Evolutionary conservation across 2,888 invertebrate species (phyloP), one percentile per base, ranked within the genome.

Genomic region (Notodonta ziczac): DNA sequence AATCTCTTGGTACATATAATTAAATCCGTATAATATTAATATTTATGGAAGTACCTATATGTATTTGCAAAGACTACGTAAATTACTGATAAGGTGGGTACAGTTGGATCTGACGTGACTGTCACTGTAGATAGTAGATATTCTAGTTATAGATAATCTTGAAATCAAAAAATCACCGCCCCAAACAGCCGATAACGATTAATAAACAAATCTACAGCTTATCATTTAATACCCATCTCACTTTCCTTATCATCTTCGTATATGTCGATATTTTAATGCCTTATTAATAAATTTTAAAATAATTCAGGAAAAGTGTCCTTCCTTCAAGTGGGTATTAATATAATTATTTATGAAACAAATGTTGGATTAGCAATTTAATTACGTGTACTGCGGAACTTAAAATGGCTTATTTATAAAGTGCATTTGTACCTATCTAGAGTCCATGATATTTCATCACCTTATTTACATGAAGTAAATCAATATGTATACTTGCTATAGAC

Each of bases 121-220:
- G 60, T 48, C 57, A 52, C 40, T 53, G 60, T 42, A 42, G 44
- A 40, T 59, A 59, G 76, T 72, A 68, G 53, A 65, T 24, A 24
- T 24, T n/a, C n/a, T n/a, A n/a, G n/a, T n/a, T 24, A 24, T 72
- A 69, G 32, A 63, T 67, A 68, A 73, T 72, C 74, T 59, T 57
- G 63, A 70, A 72, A 71, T 71, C 78, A 78, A 81, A 78, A 83
- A 87, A 86, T 88, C 86, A 86, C 81, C 74, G 83, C 84, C 67
- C 68, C 63, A 73, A 74, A 70, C 60, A 67, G 58, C 59, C 58
- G 84, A 85, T 86, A 84, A 80, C 69, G 70, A 74, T 77, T 74
- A 74, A 70, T 76, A 77, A 73, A 74, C 78, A 76, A 67, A 72
- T 81, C 58, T 76, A 72, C 72, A 63, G 63, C 55, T 85, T 86